Evolutionary conservation across 2,888 invertebrate genomes (phyloP), one percentile per base, ranked within the genome.

Genomic region (Cataglyphis altisquamis): DNA sequence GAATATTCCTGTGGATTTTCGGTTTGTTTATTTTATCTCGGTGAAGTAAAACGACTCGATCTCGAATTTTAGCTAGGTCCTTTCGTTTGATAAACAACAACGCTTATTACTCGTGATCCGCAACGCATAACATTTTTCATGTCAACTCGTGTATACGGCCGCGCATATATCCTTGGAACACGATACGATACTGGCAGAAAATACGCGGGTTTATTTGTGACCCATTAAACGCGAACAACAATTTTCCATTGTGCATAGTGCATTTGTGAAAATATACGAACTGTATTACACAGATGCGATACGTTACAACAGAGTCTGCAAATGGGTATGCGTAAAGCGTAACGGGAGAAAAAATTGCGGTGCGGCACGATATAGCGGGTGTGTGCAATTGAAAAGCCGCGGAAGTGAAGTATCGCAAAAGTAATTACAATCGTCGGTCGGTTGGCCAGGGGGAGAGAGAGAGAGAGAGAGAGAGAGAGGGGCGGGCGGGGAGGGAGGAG

Each of bases 211-310:
- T 80, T 80, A 60, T 80, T 80, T 80, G 78, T 72, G 78, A 80
- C 78, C 78, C 78, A 80, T 80, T 80, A 80, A 72, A 80, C 60
- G 78, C n/a, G 78, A 80, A 80, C 78, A 80, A 80, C 78, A 80
- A 80, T 80, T 80, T 77, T 80, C 78, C 78, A 80, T 80, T 60
- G 78, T 60, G 72, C 72, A 72, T 80, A 80, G 78, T 80, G 72
- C 78, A 80, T 80, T 80, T 72, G 78, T 21, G 72, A 80, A 80
- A 80, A 80, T 80, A 80, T 72, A 80, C 72, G 60, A 80, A 80
- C 78, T 80, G 60, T 72, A 80, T 80, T 80, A 80, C 72, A 80
- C 72, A 80, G 72, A 80, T 80, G 72, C 72, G 72, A 72, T 80
- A 80, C 60, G 78, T 70, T 78, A 72, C 72, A 80, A 80, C 78